Percentiles rank a stretch among this genome's conserved stretches.
These are phyloP conservation scores for Phania funesta DNA, from an alignment of 2,888 invertebrate species.

Conservation along the genomic window DNA sequence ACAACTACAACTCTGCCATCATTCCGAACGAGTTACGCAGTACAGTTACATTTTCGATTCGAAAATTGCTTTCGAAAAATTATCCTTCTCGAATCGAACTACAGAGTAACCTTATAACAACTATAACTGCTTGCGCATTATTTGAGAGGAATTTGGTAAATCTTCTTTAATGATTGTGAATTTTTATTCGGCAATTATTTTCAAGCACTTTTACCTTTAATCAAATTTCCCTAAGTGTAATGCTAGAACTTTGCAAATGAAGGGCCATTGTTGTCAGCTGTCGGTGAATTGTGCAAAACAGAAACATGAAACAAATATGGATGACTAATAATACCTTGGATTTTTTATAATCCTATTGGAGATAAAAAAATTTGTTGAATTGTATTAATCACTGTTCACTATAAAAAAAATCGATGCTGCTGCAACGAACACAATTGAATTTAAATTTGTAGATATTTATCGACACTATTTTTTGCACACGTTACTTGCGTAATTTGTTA, in stretches of 20 bases:
- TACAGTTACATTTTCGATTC: no score
- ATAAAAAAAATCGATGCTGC: constrained; percentile 18
- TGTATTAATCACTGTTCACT: background rate
- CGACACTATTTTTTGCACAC: background rate
- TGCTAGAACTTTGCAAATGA: constrained; percentile 13
- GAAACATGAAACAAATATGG: background rate
- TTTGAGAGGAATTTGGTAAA: no score
- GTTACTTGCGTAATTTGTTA: constrained; percentile 51
- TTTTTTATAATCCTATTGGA: constrained; percentile 23
- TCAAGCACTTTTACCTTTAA: background rate
- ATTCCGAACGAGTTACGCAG: no score
- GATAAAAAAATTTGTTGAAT: background rate
- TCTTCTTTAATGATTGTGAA: no score
- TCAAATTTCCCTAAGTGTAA: constrained; percentile 5
- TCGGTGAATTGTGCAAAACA: background rate
- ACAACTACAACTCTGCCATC: no score
- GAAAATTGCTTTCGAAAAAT: no score
- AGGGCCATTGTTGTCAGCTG: background rate
- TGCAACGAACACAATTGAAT: background rate
- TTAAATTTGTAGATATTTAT: background rate
- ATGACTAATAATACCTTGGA: constrained; percentile 57
- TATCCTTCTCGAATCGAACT: no score
- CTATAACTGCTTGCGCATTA: no score
- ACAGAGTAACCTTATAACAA: no score
- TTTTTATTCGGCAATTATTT: background rate